Conservation (phyloP, 2,888 invertebrate species). For the Drosophila histrio region DNA sequence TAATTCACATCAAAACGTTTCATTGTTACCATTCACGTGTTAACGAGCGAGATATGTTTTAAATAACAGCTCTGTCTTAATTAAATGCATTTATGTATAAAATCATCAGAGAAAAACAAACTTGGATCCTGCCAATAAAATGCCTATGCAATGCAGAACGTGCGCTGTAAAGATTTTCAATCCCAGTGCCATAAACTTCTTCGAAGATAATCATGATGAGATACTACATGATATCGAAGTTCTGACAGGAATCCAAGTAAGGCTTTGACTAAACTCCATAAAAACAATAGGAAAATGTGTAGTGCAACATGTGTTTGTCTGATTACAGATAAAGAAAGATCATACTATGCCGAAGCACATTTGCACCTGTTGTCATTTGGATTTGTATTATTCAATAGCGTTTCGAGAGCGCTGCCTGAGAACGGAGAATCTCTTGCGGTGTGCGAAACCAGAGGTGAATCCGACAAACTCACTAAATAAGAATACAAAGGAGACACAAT, state of each 20-base stretch:
- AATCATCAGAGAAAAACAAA: background rate
- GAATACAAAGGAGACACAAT: no score
- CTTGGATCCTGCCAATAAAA: conserved; percentile 15
- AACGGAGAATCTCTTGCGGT: conserved; percentile 21
- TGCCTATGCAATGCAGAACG: conserved; percentile 45
- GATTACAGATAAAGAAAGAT: conserved; percentile 30
- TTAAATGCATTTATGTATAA: background rate
- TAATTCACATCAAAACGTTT: background rate
- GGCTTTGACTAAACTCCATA: background rate
- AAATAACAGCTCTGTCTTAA: conserved; percentile 34
- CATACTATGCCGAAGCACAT: conserved; percentile 34
- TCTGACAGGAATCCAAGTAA: conserved; percentile 47
- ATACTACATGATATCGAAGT: conserved; percentile 34
- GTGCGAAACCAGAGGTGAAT: background rate
- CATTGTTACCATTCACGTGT: conserved; percentile 2
- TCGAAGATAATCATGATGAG: conserved; percentile 19
- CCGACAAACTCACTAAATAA: no score
- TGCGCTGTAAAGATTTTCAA: conserved; percentile 35
- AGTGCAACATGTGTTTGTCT: conserved; percentile 2
- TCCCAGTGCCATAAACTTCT: conserved; percentile 35
- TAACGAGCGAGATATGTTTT: background rate
- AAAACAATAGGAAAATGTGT: background rate
- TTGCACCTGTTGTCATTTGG: conserved; percentile 46
- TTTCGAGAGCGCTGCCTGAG: conserved; percentile 42
- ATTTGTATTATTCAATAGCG: conserved; percentile 35